phyloP scores from a whole-genome alignment of 30 jellyfish, hydroid and myxozoan genomes.

The Hydractinia echinata region DNA sequence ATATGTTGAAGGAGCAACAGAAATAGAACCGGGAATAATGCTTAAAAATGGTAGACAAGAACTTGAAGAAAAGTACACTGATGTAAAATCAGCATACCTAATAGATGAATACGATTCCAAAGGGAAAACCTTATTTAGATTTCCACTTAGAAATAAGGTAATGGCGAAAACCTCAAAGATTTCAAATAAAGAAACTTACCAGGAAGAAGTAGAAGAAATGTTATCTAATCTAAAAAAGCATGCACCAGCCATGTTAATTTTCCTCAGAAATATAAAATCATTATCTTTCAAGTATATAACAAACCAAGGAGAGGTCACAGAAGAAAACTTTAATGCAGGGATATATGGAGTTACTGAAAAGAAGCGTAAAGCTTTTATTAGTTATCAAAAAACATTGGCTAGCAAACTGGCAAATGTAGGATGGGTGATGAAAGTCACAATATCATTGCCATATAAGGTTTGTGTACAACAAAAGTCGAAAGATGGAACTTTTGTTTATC shows the following conservation, averaged over 20 bases:
- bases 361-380: background rate
- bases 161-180: conserved; percentile 47
- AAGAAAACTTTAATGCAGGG: background rate
- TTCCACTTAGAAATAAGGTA: conserved; percentile 50
- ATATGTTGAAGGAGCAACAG: conserved; percentile 42
- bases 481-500: background rate
- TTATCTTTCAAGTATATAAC: conserved; percentile 20
- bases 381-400: conserved; percentile 10
- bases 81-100: conserved; percentile 12
- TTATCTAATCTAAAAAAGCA: conserved; percentile 20
- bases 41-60: conserved; percentile 40
- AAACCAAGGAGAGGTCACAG: conserved; percentile 1
- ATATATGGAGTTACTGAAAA: background rate
- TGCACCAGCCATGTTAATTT: background rate
- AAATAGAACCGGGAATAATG: conserved; percentile 72
- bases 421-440: background rate
- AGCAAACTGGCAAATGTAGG: conserved; percentile 4
- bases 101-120: conserved; percentile 25
- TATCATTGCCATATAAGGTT: background rate
- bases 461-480: conserved; percentile 4
- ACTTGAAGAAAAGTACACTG: conserved; percentile 31
- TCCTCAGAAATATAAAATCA: conserved; percentile 11
- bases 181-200: conserved; percentile 22
- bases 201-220: conserved; percentile 17
- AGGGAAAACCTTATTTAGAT: conserved; percentile 55